phyloP scores from a whole-genome alignment of 2,888 invertebrate genomes.

The Brachypterus glaber region DNA sequence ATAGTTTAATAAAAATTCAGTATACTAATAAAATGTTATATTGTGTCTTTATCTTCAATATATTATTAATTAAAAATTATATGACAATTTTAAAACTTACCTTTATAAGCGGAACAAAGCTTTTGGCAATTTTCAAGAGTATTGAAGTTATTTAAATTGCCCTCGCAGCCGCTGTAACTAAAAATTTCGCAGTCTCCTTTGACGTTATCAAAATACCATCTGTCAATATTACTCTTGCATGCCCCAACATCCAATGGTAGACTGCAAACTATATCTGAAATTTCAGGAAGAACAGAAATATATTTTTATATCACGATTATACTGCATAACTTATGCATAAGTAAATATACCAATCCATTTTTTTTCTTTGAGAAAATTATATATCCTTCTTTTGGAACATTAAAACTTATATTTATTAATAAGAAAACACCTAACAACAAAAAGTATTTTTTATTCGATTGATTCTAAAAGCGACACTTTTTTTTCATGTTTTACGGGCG shows the following conservation, averaged over 20 bases:
- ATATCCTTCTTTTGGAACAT: no score
- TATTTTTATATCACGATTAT: no score
- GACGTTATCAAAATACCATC: slow-evolving; percentile 76
- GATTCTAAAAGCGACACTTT: no score
- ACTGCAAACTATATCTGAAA: slow-evolving; percentile 49
- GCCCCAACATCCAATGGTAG: slow-evolving; percentile 60
- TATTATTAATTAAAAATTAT: not conserved
- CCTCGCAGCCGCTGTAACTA: slow-evolving; percentile 80
- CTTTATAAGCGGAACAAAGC: slow-evolving; percentile 48
- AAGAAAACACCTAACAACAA: no score
- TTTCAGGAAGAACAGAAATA: no score
- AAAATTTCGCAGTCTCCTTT: slow-evolving; percentile 70
- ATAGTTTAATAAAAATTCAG: not conserved
- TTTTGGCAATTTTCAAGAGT: slow-evolving; percentile 59
- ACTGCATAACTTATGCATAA: no score
- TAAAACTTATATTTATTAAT: no score
- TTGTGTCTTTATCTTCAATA: no score
- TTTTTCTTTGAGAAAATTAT: no score
- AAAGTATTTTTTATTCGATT: no score
- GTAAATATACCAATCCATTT: no score
- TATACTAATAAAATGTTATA: not conserved
- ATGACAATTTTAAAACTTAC: slow-evolving; percentile 29
- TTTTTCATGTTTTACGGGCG: no score
- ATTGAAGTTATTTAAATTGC: slow-evolving; percentile 80
- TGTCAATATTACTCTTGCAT: slow-evolving; percentile 65